Evolutionary conservation across 2,888 invertebrate genomes (phyloP), one percentile per base, ranked within the genome.

Genomic region (Formica aserva): DNA sequence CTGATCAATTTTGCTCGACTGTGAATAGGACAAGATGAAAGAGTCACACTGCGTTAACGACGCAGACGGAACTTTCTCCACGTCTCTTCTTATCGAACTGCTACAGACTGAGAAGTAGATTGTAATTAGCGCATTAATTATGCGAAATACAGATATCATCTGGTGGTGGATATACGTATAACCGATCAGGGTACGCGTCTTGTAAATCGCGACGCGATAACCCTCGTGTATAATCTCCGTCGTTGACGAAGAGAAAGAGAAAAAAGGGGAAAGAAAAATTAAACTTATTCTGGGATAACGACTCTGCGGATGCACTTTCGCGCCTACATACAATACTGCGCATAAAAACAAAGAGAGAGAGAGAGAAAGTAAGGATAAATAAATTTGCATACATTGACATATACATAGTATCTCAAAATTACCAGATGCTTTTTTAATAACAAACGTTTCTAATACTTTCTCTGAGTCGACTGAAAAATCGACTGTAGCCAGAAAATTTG

Each of bases 81-180:
- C n/a, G 15, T 22, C 6, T 60, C n/a, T 62, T 62, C 22, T 29
- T 76, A 76, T 76, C 66, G 26, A 5, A 52, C 8, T 4, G 22
- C 15, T 8, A 26, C 48, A 8, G 9, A 22, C 32, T 48, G 35
- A 63, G 35, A 18, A 85, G 71, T 35, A 77, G 41, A 76, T 85
- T 29, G 60, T 65, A 88, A 85, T 85, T 84, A 82, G 78, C 80
- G 83, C 83, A 18, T 88, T 87, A 87, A 86, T 86, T 84, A 82
- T 63, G 75, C 22, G 52, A 80, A 87, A 82, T 57, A 48, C 48
- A 69, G 77, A 85, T 82, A 81, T 76, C 69, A 78, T 85, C 80
- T 52, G 65, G 52, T 66, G 71, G 66, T 62, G 75, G 74, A 83
- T 65, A 72, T 6, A 35, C 35, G 35, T 35, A 35, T 83, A 83